Evolutionary conservation across 2,888 invertebrate genomes (phyloP).

Genomic region (Drosophila ezoana): DNA sequence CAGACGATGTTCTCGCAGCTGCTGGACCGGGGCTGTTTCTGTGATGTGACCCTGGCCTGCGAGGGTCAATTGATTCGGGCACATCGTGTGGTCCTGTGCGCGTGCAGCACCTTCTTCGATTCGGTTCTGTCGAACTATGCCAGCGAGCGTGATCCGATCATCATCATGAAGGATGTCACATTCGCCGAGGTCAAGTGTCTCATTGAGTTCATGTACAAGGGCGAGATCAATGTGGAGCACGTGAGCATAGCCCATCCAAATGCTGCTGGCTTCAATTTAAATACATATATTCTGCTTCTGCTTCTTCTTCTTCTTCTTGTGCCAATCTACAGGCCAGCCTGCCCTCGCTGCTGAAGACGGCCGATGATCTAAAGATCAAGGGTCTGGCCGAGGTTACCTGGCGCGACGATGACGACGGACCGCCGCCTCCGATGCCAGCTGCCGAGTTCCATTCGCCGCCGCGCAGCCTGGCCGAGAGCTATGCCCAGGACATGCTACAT

Average conservation of each 20-base stretch:
- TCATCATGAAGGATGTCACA: slow-evolving; percentile 95
- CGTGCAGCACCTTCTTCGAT: slow-evolving; percentile 96
- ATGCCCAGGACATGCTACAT: slow-evolving; percentile 62
- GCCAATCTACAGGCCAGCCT: slow-evolving; percentile 89
- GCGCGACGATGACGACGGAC: slow-evolving; percentile 86
- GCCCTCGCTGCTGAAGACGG: slow-evolving; percentile 94
- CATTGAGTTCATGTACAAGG: slow-evolving; percentile 97
- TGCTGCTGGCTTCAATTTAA: slow-evolving; percentile 58
- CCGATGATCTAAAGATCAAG: slow-evolving; percentile 96
- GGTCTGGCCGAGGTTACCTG: slow-evolving; percentile 96
- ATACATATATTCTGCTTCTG: too few species aligned
- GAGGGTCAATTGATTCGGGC: slow-evolving; percentile 92
- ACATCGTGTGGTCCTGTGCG: slow-evolving; percentile 93
- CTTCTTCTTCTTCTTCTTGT: too few species aligned
- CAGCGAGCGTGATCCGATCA: slow-evolving; percentile 92
- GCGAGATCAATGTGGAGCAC: slow-evolving; percentile 97
- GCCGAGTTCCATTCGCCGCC: slow-evolving; percentile 79
- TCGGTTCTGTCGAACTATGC: slow-evolving; percentile 91
- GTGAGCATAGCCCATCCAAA: slow-evolving; percentile 86
- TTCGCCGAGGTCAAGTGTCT: slow-evolving; percentile 95
- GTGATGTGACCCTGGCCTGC: slow-evolving; percentile 95
- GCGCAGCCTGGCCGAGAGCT: slow-evolving; percentile 69
- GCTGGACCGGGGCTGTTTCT: slow-evolving; percentile 94
- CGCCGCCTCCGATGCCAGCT: slow-evolving; percentile 73
- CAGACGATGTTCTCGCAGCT: slow-evolving; percentile 95